Conservation (phyloP, 2,888 invertebrate species). For the Pinctada fucata region DNA sequence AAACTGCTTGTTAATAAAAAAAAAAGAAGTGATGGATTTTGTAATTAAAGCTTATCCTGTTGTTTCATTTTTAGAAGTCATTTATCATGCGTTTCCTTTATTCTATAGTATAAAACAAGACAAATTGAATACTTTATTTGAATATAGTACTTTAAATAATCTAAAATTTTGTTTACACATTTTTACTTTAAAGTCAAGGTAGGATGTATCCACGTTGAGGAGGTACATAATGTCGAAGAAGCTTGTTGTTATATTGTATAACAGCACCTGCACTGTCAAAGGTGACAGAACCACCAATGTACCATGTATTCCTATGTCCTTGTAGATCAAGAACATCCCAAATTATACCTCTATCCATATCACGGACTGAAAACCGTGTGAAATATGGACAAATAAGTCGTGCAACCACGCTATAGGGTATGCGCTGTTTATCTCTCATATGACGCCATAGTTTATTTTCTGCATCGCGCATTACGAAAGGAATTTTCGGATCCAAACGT, state of each 20-base stretch:
- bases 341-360: slow-evolving; percentile 1
- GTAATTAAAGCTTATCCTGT: too few species aligned
- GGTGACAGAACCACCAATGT: slow-evolving; percentile 22
- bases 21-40: too few species aligned
- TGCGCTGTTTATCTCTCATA: neutral
- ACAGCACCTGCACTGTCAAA: slow-evolving; percentile 23
- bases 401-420: neutral
- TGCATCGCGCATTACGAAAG: neutral
- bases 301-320: slow-evolving; percentile 27
- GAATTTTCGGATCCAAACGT: slow-evolving; percentile 8
- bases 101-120: too few species aligned
- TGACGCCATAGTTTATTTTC: neutral
- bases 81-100: too few species aligned
- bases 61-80: too few species aligned
- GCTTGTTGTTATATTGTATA: slow-evolving; percentile 27
- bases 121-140: too few species aligned
- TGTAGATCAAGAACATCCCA: slow-evolving; percentile 29
- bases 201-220: too few species aligned
- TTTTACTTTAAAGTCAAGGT: too few species aligned
- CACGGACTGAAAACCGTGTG: slow-evolving; percentile 1
- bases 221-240: too few species aligned
- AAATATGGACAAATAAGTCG: slow-evolving; percentile 20
- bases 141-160: too few species aligned
- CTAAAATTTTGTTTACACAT: too few species aligned
- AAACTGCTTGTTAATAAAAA: too few species aligned